These are phyloP conservation scores for Atta colombica DNA, from an alignment of 1,140 invertebrate species.

Conservation along the genomic window DNA sequence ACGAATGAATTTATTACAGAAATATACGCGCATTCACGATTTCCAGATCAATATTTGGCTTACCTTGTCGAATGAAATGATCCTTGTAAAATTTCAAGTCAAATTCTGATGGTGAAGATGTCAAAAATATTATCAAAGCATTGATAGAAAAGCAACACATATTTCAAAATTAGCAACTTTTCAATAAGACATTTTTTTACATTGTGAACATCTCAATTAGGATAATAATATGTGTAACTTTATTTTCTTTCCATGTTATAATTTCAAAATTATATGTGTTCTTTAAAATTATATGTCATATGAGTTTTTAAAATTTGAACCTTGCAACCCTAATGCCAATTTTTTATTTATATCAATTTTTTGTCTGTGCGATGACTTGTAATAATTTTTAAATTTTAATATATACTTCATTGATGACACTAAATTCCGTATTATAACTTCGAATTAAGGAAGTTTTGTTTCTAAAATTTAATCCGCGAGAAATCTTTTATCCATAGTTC, in stretches of 20 bases:
- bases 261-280: too few species aligned
- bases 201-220: too few species aligned
- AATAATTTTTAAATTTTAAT: background rate
- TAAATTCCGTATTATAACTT: background rate
- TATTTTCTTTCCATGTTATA: too few species aligned
- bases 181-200: too few species aligned
- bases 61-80: background rate
- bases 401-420: background rate
- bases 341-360: too few species aligned
- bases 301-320: too few species aligned
- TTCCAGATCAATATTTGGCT: background rate
- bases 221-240: too few species aligned
- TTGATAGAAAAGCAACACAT: too few species aligned
- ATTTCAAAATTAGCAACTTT: too few species aligned
- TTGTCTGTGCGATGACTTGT: background rate
- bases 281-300: too few species aligned
- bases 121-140: background rate
- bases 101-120: background rate
- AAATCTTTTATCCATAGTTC: background rate
- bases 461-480: background rate
- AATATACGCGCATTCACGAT: background rate
- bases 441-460: background rate
- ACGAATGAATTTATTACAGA: background rate
- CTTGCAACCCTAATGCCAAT: too few species aligned
- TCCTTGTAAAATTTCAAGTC: background rate